Conservation (phyloP, 2,888 invertebrate species). For the Drosophila emarginata region DNA sequence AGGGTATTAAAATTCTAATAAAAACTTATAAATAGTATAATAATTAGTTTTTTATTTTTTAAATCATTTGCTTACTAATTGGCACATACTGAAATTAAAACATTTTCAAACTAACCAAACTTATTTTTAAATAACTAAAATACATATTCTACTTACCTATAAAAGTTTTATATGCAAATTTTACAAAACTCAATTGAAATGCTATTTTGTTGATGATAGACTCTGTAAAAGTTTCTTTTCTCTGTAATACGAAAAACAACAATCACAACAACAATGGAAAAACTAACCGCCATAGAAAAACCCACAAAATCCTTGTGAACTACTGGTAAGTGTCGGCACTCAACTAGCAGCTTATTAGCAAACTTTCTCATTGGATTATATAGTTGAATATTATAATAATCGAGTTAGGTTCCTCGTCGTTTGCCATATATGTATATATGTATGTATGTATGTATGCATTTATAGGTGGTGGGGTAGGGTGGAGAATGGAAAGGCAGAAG, state of each 20-base stretch:
- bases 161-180: neutral
- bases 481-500: neutral
- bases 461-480: neutral
- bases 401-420: slow-evolving; percentile 65
- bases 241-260: neutral
- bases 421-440: slow-evolving; percentile 16
- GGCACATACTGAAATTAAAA: too few species aligned
- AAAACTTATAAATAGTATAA: too few species aligned
- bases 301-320: slow-evolving; percentile 23
- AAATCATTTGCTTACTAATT: too few species aligned
- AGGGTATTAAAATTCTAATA: too few species aligned
- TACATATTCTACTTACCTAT: too few species aligned
- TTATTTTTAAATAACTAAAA: too few species aligned
- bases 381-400: slow-evolving; percentile 74
- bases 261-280: neutral
- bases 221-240: neutral
- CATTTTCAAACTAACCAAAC: too few species aligned
- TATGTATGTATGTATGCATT: too few species aligned
- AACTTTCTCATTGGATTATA: slow-evolving; percentile 74
- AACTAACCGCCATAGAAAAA: neutral
- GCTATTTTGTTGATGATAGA: slow-evolving; percentile 3
- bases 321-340: slow-evolving; percentile 45
- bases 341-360: slow-evolving; percentile 75
- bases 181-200: neutral
- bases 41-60: too few species aligned